Evolutionary conservation across 2,888 invertebrate species (phyloP), one percentile per base, ranked within the genome.

Genomic region (Hyposoter dolosus): DNA sequence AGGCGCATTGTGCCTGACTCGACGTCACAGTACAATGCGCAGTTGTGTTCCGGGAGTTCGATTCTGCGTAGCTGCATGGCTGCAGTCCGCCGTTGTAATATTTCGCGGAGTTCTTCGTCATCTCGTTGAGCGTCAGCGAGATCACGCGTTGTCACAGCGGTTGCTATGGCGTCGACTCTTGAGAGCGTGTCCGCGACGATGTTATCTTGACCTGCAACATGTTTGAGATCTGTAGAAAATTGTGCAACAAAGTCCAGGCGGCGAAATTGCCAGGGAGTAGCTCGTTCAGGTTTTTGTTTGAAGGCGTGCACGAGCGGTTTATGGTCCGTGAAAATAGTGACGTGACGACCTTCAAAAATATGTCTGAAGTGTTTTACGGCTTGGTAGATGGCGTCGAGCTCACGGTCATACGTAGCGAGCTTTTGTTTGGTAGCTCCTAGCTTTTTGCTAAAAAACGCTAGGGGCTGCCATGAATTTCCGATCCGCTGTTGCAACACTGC

Each of bases 151-250:
- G 28, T 60, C 23, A 60, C 15, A 15, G 60, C 60, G 5, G 23
- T 60, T 28, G 60, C 60, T 28, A 60, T 23, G n/a, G 60, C 56
- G 23, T 56, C 56, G 19, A 28, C 23, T 19, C 56, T 19, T 15
- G 56, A 56, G 7, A 56, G 23, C 56, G 56, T 56, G 56, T 56
- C 56, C 9, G 56, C 56, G 23, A 56, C 56, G 56, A 56, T 19
- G 23, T 56, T 56, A 6, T 56, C 23, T 7, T 19, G 23, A 1
- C 56, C 56, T 6, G 56, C 3, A 28, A 56, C 56, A 56, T 40
- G 40, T 68, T 47, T 47, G 15, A 47, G 47, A 12, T 45, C 45
- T 0, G 45, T 45, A 12, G 45, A 45, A 2, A 45, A 45, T 45
- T 45, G 45, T 3, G 45, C 45, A 10, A 45, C 10, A 12, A 45